Conservation (phyloP, 1,140 invertebrate species). For the Drosophila ananassae region DNA sequence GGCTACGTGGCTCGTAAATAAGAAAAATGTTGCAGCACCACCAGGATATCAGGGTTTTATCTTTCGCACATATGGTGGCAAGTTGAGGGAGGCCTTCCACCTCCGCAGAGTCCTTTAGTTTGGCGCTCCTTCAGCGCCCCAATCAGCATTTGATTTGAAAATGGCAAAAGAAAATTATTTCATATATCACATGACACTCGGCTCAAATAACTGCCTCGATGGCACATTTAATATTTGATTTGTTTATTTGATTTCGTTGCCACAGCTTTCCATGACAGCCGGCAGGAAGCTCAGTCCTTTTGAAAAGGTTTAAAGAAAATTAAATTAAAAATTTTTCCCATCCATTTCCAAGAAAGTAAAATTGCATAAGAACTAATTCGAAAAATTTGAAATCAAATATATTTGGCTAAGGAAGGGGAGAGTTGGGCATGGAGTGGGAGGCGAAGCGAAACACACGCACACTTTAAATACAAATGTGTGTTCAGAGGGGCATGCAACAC, state of each 20-base stretch:
- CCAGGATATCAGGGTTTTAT: slow-evolving; percentile 66
- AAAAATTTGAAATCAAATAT: slow-evolving; percentile 25
- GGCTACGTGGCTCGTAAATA: slow-evolving; percentile 78
- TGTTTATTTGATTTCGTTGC: slow-evolving; percentile 49
- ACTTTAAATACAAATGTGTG: slow-evolving; percentile 10
- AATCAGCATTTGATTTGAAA: slow-evolving; percentile 38
- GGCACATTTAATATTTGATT: slow-evolving; percentile 53
- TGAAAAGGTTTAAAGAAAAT: slow-evolving; percentile 38
- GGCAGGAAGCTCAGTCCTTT: background rate
- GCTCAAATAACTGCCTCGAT: slow-evolving; percentile 31
- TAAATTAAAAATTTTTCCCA: slow-evolving; percentile 52
- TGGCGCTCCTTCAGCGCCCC: slow-evolving; percentile 3
- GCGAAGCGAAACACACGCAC: background rate
- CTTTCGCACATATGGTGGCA: slow-evolving; percentile 49
- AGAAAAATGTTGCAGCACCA: slow-evolving; percentile 75
- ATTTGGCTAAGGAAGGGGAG: background rate
- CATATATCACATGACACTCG: slow-evolving; percentile 28
- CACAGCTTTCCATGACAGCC: slow-evolving; percentile 30
- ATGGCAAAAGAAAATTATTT: slow-evolving; percentile 37
- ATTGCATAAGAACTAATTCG: slow-evolving; percentile 20
- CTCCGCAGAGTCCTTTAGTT: background rate
- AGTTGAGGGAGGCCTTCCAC: slow-evolving; percentile 15
- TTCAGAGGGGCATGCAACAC: slow-evolving; percentile 55
- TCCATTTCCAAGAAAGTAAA: slow-evolving; percentile 14
- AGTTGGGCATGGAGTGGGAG: background rate